These are phyloP conservation scores for Brachionus koreanus DNA, from an alignment of 1,140 invertebrate species.

Conservation along the genomic window DNA sequence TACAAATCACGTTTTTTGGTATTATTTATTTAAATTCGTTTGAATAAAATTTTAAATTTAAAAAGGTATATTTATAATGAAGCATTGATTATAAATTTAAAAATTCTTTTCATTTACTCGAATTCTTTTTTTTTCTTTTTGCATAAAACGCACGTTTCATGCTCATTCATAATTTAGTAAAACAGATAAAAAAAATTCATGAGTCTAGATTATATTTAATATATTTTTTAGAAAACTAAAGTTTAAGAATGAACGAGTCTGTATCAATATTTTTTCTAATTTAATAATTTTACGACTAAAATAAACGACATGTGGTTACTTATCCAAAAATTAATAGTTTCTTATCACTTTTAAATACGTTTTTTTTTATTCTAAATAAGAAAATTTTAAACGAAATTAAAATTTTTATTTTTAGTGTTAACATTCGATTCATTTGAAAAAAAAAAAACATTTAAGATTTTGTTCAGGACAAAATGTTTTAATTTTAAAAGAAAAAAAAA, in stretches of 20 bases:
- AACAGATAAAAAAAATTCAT: not conserved
- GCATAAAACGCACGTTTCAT: not conserved
- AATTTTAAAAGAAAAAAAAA: not conserved
- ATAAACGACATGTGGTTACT: not conserved
- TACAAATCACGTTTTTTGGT: not conserved
- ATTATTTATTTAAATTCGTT: not conserved
- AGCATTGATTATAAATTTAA: constrained; percentile 5
- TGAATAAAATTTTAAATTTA: not conserved
- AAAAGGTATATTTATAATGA: not conserved
- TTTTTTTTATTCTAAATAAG: too few species aligned
- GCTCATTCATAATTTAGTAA: not conserved
- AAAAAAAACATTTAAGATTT: not conserved
- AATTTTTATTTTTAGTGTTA: not conserved
- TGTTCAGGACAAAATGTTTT: not conserved
- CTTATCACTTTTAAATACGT: too few species aligned
- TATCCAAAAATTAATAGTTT: too few species aligned
- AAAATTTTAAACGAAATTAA: too few species aligned
- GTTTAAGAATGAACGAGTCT: not conserved
- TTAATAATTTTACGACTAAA: not conserved
- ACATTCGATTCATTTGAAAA: not conserved
- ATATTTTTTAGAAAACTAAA: not conserved
- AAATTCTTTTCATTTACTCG: not conserved
- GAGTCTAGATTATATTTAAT: not conserved
- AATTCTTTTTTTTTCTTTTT: not conserved
- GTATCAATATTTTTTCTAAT: not conserved